Evolutionary conservation across 2,797 vertebrate genomes (phyloP).

Genomic region (Otolemur crassicaudatus): DNA sequence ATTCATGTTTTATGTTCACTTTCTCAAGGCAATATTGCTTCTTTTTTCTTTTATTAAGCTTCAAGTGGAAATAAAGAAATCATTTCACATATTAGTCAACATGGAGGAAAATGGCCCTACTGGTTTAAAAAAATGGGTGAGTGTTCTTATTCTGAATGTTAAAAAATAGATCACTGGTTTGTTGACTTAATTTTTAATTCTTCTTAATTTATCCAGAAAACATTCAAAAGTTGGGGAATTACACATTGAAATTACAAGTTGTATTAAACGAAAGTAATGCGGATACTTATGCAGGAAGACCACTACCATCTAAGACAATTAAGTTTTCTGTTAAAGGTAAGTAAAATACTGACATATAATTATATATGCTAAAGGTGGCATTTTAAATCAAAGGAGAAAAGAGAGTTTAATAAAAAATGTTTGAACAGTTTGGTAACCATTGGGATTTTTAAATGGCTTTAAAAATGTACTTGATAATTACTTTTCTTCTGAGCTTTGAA

Average conservation of each 20-base stretch:
- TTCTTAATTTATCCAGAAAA: slow-evolving; percentile 87
- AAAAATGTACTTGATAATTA: slow-evolving; percentile 23
- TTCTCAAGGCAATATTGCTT: slow-evolving; percentile 50
- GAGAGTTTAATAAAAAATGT: slow-evolving; percentile 5
- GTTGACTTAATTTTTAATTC: slow-evolving; percentile 71
- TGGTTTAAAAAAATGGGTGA: slow-evolving; percentile 96
- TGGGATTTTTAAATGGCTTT: slow-evolving; percentile 28
- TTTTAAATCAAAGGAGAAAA: slow-evolving; percentile 36
- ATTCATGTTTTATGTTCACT: slow-evolving; percentile 37
- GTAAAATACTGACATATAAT: slow-evolving; percentile 56
- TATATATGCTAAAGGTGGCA: neutral
- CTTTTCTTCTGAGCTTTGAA: slow-evolving; percentile 25
- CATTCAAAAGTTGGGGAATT: slow-evolving; percentile 91
- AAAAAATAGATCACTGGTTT: slow-evolving; percentile 38
- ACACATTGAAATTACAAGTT: slow-evolving; percentile 92
- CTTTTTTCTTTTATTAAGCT: slow-evolving; percentile 86
- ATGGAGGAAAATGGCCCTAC: slow-evolving; percentile 91
- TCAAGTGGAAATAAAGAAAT: slow-evolving; percentile 87
- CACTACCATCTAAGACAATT: slow-evolving; percentile 90
- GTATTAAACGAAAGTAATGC: slow-evolving; percentile 89
- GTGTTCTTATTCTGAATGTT: slow-evolving; percentile 62
- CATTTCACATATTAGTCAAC: slow-evolving; percentile 88
- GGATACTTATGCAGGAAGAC: slow-evolving; percentile 87
- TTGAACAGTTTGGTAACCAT: neutral
- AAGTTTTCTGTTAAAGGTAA: slow-evolving; percentile 94